Evolutionary conservation across 2,888 invertebrate genomes (phyloP).

Genomic region (Cryptocheilus praepositus): DNA sequence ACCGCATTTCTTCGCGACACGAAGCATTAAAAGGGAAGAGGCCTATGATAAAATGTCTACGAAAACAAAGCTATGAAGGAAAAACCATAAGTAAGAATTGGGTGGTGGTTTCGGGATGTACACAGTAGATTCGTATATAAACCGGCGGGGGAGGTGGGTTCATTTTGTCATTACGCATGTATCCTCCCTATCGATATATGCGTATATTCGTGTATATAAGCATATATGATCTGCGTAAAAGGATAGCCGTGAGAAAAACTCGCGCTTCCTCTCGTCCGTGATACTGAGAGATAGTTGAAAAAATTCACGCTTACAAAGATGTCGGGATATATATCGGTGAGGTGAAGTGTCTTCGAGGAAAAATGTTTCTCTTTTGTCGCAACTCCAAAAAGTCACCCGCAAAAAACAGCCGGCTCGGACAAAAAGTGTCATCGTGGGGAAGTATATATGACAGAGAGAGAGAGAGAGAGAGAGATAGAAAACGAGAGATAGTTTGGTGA

Average conservation of each 20-base stretch:
- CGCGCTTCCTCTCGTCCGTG: neutral
- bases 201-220: neutral
- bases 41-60: conserved; percentile 70
- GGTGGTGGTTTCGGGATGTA: conserved; percentile 20
- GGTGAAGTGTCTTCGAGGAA: conserved; percentile 40
- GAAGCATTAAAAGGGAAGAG: conserved; percentile 53
- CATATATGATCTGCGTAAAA: neutral
- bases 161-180: neutral
- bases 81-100: conserved; percentile 55
- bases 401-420: conserved; percentile 54
- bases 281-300: conserved; percentile 25
- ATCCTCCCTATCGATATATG: too few relatives aligned
- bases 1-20: neutral
- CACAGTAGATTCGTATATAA: too few relatives aligned
- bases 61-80: conserved; percentile 63
- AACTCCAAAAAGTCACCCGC: conserved; percentile 57
- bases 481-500: too few relatives aligned
- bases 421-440: conserved; percentile 34
- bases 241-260: neutral
- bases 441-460: conserved; percentile 12
- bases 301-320: conserved; percentile 38
- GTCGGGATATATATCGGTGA: conserved; percentile 22
- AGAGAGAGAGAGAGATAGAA: conserved; percentile 18
- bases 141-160: conserved; percentile 2
- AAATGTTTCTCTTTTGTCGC: conserved; percentile 40